These are phyloP conservation scores for Protonemura montana DNA, from an alignment of 2,888 invertebrate species.

Conservation along the genomic window DNA sequence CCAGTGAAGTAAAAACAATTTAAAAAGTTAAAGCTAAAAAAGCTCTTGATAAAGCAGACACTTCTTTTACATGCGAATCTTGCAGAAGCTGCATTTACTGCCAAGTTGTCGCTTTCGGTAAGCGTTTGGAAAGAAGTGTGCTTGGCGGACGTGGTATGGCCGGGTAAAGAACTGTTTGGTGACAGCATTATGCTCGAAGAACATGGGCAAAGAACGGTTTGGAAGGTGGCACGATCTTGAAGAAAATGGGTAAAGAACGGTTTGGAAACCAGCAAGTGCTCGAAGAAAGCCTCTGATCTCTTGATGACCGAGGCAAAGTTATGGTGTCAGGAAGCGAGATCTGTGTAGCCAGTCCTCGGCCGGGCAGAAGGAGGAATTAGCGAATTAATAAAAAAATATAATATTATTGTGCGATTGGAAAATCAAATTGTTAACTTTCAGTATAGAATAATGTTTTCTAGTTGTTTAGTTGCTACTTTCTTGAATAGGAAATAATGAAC, in stretches of 20 bases:
- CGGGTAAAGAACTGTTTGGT: no score
- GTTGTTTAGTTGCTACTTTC: slow-evolving; percentile 45
- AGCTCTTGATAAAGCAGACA: slow-evolving; percentile 14
- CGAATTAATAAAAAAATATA: slow-evolving; percentile 39
- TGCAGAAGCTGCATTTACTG: slow-evolving; percentile 16
- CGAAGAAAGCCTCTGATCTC: not conserved
- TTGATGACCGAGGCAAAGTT: not conserved
- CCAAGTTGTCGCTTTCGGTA: not conserved
- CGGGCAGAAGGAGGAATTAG: slow-evolving; percentile 34
- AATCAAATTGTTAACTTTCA: slow-evolving; percentile 44
- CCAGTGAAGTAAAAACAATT: slow-evolving; percentile 28
- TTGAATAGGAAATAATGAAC: slow-evolving; percentile 38
- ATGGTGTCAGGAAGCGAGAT: not conserved
- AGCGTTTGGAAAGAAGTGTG: not conserved
- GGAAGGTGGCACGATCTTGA: no score
- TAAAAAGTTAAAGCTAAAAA: not conserved
- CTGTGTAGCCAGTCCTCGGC: slow-evolving; percentile 25
- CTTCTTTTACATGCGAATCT: not conserved
- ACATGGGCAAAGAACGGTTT: no score
- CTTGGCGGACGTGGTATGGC: not conserved
- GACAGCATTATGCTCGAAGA: no score
- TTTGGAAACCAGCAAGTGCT: no score
- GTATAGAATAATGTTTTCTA: slow-evolving; percentile 45
- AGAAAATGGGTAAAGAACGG: no score
- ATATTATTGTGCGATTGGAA: slow-evolving; percentile 44